Base-by-base conservation (phyloP, 2,797 vertebrate species). In the Syngnathus acus region DNA sequence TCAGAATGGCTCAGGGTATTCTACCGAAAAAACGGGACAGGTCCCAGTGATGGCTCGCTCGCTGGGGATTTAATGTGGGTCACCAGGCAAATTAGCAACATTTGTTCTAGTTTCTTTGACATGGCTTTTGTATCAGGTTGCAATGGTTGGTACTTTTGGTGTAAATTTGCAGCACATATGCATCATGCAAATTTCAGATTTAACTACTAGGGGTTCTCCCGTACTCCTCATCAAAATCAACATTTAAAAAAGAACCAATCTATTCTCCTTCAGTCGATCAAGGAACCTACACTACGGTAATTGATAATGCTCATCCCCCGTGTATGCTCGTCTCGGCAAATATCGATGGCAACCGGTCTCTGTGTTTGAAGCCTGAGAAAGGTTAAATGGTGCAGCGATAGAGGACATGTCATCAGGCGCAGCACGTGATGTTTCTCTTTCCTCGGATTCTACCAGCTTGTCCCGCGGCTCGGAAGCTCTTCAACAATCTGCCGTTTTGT, bases 351-450 rank as follows among this genome's bases (percentile, higher is more conserved):
- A 73, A 72, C 74, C 65, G 64, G 38, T 40, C 69, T 74, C 63
- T 72, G 53, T 5, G 38, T 64, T 62, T 32, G 69, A 84, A 78
- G 73, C 80, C 68, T 84, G 82, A 78, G 72, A 85, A 86, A 80
- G 75, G 84, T 88, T 80, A 75, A 78, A 75, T 79, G 74, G 64
- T 70, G 72, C 84, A 85, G 87, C 5, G 86, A 76, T 84, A 68
- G 73, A 86, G 77, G 77, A 76, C 74, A 88, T 86, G 85, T 90
- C 90, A 90, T 90, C 86, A 82, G 85, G 67, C 72, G 69, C 76
- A 69, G 77, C 75, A 80, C 86, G 87, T 81, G 85, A 87, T 82
- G 83, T 77, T 78, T 78, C 75, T 71, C 68, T 75, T 74, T 81
- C 84, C 78, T 87, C 79, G 78, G 84, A 82, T 11, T 40, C 26